These are phyloP conservation scores for Dipodomys merriami DNA, from an alignment of 2,113 vertebrate species.

Conservation along the genomic window DNA sequence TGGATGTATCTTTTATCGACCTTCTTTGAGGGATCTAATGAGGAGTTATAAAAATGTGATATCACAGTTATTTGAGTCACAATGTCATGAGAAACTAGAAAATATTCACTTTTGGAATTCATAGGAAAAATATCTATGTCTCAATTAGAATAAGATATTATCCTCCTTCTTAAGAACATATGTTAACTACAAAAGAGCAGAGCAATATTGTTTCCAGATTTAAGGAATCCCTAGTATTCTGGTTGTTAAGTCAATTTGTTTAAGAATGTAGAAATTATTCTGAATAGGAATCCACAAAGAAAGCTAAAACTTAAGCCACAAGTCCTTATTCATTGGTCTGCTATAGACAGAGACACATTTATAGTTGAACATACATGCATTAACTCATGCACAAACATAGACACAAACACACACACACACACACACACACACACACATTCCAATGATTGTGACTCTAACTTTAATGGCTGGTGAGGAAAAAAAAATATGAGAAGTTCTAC, in stretches of 20 bases:
- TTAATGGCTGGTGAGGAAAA: slow-evolving; percentile 22
- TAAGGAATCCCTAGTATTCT: neutral
- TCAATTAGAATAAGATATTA: neutral
- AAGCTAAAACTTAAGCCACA: neutral
- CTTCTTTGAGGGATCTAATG: neutral
- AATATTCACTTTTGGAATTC: neutral
- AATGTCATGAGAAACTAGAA: neutral
- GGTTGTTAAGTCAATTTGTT: neutral
- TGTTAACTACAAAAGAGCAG: neutral
- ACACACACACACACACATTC: neutral
- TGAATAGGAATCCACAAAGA: slow-evolving; percentile 6
- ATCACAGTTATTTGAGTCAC: neutral
- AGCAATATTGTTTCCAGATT: neutral
- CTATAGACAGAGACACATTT: neutral
- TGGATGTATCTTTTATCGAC: neutral
- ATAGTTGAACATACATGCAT: neutral
- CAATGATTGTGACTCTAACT: neutral
- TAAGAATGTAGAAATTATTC: neutral
- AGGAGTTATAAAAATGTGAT: neutral
- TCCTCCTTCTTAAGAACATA: neutral
- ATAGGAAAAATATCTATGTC: neutral
- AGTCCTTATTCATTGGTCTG: neutral
- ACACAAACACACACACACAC: neutral
- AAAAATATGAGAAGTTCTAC: neutral
- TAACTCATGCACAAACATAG: neutral